Percentiles rank a stretch among this genome's conserved stretches.
phyloP scores from a whole-genome alignment of 2,888 invertebrate species.

The Cosmia pyralina region DNA sequence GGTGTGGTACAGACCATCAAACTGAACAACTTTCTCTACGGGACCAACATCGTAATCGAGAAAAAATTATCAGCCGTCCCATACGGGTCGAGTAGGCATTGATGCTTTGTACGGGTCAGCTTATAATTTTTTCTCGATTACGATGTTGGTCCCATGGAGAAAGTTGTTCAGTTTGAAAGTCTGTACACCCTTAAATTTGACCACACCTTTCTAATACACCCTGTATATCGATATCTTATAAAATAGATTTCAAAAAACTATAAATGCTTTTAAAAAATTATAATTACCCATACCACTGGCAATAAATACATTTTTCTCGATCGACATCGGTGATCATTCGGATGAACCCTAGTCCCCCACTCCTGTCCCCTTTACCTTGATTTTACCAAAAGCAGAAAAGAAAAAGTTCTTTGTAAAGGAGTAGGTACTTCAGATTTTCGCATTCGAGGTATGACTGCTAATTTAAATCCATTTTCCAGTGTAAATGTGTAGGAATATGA shows the following conservation, averaged over 20 bases:
- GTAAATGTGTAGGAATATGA: conserved; percentile 36
- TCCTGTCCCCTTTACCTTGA: not conserved
- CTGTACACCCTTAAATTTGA: too few relatives aligned
- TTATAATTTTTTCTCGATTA: too few relatives aligned
- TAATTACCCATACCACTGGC: not conserved
- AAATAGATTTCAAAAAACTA: not conserved
- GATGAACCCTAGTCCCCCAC: not conserved
- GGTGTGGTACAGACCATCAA: too few relatives aligned
- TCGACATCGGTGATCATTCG: conserved; percentile 16
- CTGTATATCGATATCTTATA: not conserved
- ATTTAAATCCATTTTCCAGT: conserved; percentile 30
- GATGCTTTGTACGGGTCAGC: too few relatives aligned
- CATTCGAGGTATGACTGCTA: conserved; percentile 53
- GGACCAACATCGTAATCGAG: too few relatives aligned
- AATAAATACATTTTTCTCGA: not conserved
- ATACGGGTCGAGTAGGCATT: too few relatives aligned
- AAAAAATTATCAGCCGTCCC: too few relatives aligned
- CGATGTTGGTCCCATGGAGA: too few relatives aligned
- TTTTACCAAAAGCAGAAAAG: conserved; percentile 6
- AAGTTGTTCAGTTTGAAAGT: too few relatives aligned
- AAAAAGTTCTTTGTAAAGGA: not conserved
- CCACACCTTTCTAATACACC: too few relatives aligned
- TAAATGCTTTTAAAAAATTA: not conserved
- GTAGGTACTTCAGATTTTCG: not conserved
- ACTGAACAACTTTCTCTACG: too few relatives aligned